Evolutionary conservation across 2,888 invertebrate species (phyloP), one percentile per base, ranked within the genome.

Genomic region (Epinotia ramella): DNA sequence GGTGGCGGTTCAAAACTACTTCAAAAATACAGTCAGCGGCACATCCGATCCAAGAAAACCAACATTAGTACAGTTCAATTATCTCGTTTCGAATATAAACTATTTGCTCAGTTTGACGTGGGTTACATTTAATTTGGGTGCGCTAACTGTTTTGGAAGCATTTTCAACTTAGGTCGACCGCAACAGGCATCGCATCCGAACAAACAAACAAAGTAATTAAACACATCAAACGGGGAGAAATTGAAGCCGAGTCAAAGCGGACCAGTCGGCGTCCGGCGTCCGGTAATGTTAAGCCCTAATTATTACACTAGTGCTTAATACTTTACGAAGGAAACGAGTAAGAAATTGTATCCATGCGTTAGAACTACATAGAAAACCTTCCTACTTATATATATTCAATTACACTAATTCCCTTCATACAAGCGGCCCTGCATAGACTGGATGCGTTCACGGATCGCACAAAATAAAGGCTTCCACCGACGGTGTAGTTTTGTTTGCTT

Each of bases 161-260:
- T 89, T 91, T 90, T 90, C 91, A 91, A 91, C 91, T 92, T 89
- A 87, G 89, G 88, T 81, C 83, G 84, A 92, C 93, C 92, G 88
- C 93, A 92, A 85, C 91, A 88, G 91, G 91, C 91, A 91, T 90
- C 86, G 86, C 83, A 80, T 79, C 82, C 84, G 83, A 91, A 93
- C 91, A 90, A 91, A 92, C 93, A 91, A 93, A 94, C 93, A 93
- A 94, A 94, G 93, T 94, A 94, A 94, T 94, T 94, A 94, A 92
- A 93, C 93, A 93, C 92, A 93, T 94, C 93, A 94, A 94, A 93
- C 93, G 90, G 83, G 84, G 82, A 84, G 88, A 91, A 91, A 93
- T 93, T 93, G 91, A 91, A 90, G 88, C 89, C 85, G 87, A 88
- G 87, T 91, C 90, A 91, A 91, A 92, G 91, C 87, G 82, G 81